phyloP scores from a whole-genome alignment of 2,888 invertebrate species.

The Bellardia bayeri region DNA sequence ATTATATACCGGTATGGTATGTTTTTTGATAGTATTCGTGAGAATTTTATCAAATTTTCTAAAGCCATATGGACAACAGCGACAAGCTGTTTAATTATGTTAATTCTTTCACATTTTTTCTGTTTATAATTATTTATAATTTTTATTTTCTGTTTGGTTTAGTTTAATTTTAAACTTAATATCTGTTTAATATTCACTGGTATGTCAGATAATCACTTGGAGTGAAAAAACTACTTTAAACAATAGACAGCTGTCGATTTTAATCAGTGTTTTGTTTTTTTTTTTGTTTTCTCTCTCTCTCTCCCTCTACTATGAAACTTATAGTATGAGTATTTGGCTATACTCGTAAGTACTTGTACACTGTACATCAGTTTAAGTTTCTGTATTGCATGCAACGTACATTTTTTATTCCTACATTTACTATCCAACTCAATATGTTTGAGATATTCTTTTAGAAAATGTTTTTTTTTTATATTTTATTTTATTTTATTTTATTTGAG shows the following conservation, averaged over 20 bases:
- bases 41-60: too few species aligned
- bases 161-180: conserved; percentile 41
- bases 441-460: neutral
- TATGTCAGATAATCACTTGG: conserved; percentile 64
- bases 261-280: conserved; percentile 55
- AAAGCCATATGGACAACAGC: too few species aligned
- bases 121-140: neutral
- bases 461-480: conserved; percentile 11
- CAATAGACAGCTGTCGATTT: conserved; percentile 72
- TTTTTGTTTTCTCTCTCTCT: neutral
- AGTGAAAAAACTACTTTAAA: conserved; percentile 17
- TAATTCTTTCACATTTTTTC: neutral
- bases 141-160: neutral
- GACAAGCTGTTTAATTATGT: conserved; percentile 11
- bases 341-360: neutral
- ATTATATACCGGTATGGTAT: too few species aligned
- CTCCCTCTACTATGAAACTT: neutral
- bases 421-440: conserved; percentile 19
- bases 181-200: conserved; percentile 58
- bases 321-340: conserved; percentile 7
- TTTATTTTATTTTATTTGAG: neutral
- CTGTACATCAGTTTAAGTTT: conserved; percentile 26
- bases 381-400: conserved; percentile 7
- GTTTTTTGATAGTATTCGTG: too few species aligned
- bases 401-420: conserved; percentile 14